Evolutionary conservation across 2,113 vertebrate genomes (phyloP), one percentile per base, ranked within the genome.

Genomic region (Rhineura floridana): DNA sequence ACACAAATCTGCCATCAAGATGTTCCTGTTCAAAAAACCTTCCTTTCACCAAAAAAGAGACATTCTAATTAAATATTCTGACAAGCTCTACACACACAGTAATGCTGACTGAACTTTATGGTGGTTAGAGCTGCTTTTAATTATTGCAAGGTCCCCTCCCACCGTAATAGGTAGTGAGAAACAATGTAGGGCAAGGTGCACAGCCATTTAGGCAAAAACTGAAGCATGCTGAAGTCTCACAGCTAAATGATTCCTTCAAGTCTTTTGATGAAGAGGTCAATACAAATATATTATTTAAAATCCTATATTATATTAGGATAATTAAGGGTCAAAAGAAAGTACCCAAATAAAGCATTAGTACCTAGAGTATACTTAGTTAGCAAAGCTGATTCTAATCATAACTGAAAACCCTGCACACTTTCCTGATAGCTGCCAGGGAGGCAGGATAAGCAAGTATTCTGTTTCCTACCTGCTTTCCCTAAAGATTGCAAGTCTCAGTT

Each of bases 71-170:
- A 42, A 21, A 19, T 30, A 67, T 28, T 65, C 44, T 79, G 62
- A 67, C 85, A 78, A 30, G 12, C 59, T 86, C 10, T 78, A 86
- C 50, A 67, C 62, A 86, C 11, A 78, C n/a, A 19, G 44, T 65
- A 86, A 39, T 36, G 59, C 44, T 79, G 85, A 52, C 46, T 86
- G 76, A 79, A 86, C 19, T 6, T 69, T 75, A 50, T 79, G 46
- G 69, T 69, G 30, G 67, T 78, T 52, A 21, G 67, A 80, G 73
- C 67, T 69, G 59, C 36, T 50, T 87, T 79, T 87, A 87, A 80
- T 80, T 52, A 87, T 87, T 33, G 21, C 17, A 67, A 69, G 30
- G 13, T 39, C 33, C 23, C 33, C 17, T 36, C 50, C 46, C 62
- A 69, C n/a, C 55, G 62, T 46, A 21, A 50, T 52, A 67, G 36